These are phyloP conservation scores for Australoheros scitulus DNA, from an alignment of 2,113 vertebrate species.

Conservation along the genomic window DNA sequence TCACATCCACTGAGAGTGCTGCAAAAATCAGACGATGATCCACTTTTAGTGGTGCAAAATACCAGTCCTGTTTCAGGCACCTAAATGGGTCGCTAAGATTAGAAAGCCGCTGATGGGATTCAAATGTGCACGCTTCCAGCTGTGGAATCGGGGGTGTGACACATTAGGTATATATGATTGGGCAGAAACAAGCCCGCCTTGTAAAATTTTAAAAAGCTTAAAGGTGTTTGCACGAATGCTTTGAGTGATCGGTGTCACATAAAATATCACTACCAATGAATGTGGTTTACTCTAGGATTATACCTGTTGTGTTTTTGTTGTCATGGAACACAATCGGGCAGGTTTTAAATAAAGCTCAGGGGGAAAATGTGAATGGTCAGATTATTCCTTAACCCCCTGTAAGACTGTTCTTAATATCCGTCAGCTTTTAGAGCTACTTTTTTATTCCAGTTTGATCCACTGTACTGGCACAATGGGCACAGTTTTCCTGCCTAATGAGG, in stretches of 20 bases:
- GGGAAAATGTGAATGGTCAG: neutral
- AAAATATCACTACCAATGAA: neutral
- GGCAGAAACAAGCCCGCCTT: neutral
- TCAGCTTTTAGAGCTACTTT: neutral
- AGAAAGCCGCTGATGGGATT: slow-evolving; percentile 41
- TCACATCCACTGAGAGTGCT: slow-evolving; percentile 20
- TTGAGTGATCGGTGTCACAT: neutral
- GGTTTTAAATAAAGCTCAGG: neutral
- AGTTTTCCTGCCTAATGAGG: neutral
- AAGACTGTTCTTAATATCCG: neutral
- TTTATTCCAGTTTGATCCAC: neutral
- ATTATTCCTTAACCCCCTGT: neutral
- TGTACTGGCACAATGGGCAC: neutral
- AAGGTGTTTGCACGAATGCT: neutral
- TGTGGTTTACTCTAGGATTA: neutral
- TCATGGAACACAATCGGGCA: neutral
- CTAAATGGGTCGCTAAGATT: slow-evolving; percentile 63
- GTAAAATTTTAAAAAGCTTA: neutral
- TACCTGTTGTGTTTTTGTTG: neutral
- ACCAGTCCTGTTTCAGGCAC: slow-evolving; percentile 9
- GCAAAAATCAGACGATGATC: slow-evolving; percentile 35
- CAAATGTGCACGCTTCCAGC: neutral
- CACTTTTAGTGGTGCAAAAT: slow-evolving; percentile 29
- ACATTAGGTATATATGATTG: neutral
- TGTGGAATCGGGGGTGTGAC: neutral